Percentiles rank a stretch among this genome's conserved stretches.
phyloP scores from a whole-genome alignment of 2,113 vertebrate species.

The Eublepharis macularius region DNA sequence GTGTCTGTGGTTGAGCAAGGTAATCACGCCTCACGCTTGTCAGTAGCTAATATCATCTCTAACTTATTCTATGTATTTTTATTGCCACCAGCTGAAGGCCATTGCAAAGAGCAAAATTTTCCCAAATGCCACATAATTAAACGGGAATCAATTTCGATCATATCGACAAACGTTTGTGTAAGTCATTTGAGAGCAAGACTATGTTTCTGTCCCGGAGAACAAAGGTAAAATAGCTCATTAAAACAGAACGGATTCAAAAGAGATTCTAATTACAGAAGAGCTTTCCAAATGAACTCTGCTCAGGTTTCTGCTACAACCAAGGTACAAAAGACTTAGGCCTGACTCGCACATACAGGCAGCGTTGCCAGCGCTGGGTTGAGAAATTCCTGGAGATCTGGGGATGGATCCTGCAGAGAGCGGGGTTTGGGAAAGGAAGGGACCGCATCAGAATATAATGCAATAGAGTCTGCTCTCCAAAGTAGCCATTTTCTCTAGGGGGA shows the following conservation, averaged over 20 bases:
- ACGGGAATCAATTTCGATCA: neutral
- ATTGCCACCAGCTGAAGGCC: neutral
- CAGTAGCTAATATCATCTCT: neutral
- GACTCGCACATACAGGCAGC: too few species aligned
- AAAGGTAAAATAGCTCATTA: neutral
- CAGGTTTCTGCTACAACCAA: neutral
- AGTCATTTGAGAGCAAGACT: neutral
- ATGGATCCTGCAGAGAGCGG: too few species aligned
- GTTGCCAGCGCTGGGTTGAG: too few species aligned
- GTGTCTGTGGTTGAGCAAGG: neutral
- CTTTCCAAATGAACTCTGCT: neutral
- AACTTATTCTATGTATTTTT: neutral
- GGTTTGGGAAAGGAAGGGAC: too few species aligned
- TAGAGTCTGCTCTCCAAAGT: too few species aligned
- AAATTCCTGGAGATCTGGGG: too few species aligned
- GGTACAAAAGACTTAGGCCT: neutral
- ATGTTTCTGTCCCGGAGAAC: neutral
- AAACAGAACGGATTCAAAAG: neutral
- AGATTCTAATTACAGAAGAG: neutral
- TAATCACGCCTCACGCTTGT: neutral
- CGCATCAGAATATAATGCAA: too few species aligned
- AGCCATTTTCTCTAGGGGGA: too few species aligned
- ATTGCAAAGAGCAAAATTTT: too few species aligned
- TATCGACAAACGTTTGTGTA: neutral
- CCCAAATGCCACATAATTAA: neutral